These are phyloP conservation scores for Rugalucina vietnamica DNA, from an alignment of 2,888 invertebrate species.

Conservation along the genomic window DNA sequence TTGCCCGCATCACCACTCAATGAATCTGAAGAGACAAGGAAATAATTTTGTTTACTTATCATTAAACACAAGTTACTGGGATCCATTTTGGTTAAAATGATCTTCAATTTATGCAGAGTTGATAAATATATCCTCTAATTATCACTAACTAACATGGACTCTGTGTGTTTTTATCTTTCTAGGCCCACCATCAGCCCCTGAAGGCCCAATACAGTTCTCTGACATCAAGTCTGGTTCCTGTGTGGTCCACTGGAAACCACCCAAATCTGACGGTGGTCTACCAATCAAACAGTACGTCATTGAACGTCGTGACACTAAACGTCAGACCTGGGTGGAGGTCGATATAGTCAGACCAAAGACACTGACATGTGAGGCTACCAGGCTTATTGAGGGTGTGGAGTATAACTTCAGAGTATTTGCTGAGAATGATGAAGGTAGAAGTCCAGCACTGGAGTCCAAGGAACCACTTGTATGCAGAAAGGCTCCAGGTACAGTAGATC, in stretches of 20 bases:
- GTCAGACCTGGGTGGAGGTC: conserved; percentile 90
- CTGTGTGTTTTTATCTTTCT: conserved; percentile 25
- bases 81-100: too few relatives aligned
- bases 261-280: conserved; percentile 79
- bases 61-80: too few relatives aligned
- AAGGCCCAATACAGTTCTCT: conserved; percentile 87
- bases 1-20: too few relatives aligned
- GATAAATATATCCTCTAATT: too few relatives aligned
- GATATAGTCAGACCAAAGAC: conserved; percentile 84
- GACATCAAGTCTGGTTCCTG: conserved; percentile 94
- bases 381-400: conserved; percentile 94
- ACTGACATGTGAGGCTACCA: conserved; percentile 68
- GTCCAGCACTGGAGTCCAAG: conserved; percentile 90
- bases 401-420: conserved; percentile 95
- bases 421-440: conserved; percentile 95
- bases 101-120: too few relatives aligned
- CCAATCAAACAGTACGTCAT: conserved; percentile 80
- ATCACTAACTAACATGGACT: too few relatives aligned
- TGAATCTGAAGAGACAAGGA: too few relatives aligned
- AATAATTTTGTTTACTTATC: too few relatives aligned
- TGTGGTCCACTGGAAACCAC: conserved; percentile 87
- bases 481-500: conserved; percentile 77
- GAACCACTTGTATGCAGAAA: conserved; percentile 71
- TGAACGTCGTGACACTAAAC: conserved; percentile 89
- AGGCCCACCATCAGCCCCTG: conserved; percentile 81